Evolutionary conservation across 2,888 invertebrate genomes (phyloP), one percentile per base, ranked within the genome.

Genomic region (Hoplodrina blanda): DNA sequence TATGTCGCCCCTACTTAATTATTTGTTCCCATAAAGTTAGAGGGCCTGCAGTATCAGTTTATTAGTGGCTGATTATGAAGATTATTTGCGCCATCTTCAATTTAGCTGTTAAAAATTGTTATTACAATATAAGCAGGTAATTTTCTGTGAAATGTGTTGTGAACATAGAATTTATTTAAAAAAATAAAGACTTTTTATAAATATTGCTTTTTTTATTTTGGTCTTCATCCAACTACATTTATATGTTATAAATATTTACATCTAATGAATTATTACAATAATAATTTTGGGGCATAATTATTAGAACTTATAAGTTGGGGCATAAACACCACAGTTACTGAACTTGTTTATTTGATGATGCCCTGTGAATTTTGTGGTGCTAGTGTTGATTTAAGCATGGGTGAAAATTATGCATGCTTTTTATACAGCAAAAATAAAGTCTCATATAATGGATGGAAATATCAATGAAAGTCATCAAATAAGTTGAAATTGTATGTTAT

Each of bases 21-120:
- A 95, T 95, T 95, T 95, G 93, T 94, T 88, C 90, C 93, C 90
- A 91, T 93, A 87, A 85, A 88, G 93, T 91, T 90, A 86, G 88
- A 80, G 87, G 90, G 80, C 78, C 74, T 46, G 76, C 76, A 59
- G 72, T 75, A 66, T 79, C 75, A 74, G 82, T 72, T 72, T 76
- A 72, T 75, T 74, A 64, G 56, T 69, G 66, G 76, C 76, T 69
- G 70, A 81, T 81, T 66, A 63, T 78, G 85, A 87, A 88, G 89
- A 85, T 87, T 92, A 89, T 90, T 91, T 88, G 17, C 70, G 68
- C 88, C 86, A 80, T 91, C 88, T 90, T 89, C 84, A 76, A 69
- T 80, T 84, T 71, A 65, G 72, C 69, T 75, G 65, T 70, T 62
- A 50, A 52, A 62, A 78, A 60, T 61, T 80, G 66, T 69, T 77